Base-by-base conservation (phyloP, 92 coral and sea anemone genomes). In the Umimayanthus chanpuru region DNA sequence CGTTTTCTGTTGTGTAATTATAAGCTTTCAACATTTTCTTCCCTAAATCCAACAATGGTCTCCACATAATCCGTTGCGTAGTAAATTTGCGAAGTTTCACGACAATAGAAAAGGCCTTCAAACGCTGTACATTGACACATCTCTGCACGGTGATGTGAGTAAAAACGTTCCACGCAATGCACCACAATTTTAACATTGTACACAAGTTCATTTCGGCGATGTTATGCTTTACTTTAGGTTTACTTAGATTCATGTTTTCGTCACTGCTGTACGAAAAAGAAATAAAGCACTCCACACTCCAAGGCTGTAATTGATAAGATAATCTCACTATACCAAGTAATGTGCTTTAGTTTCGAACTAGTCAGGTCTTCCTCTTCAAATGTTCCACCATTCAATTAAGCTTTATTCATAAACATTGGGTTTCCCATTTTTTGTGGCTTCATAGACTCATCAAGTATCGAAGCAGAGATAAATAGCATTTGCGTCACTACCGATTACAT, bases 51-150 rank as follows among this genome's bases (percentile, higher is more conserved):
- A 29, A 80, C 71, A 56, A 80, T 41, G 56, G 84, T 28, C 72
- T 56, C 84, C 28, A 28, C 18, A 80, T 80, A 55, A 80, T 80
- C 84, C 84, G 84, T 44, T 78, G 40, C 10, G 36, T 47, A 44
- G 81, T 25, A 47, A 78, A 43, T 56, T 9, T 11, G 82, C 49
- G 44, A 56, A 80, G 71, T 56, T 80, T 16, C 64, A 56, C 25
- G 71, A 16, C 72, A 80, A 55, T 80, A 80, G 84, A 80, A 80
- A 80, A 82, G 61, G 25, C 49, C 77, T 49, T 16, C 41, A 40
- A 72, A 68, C 74, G 16, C 77, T 68, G 78, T 67, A 68, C 50
- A 80, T 16, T 80, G 71, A 83, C 66, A 16, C 30, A 83, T 83
- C 41, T 44, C 6, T 40, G 66, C 77, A 23, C 78, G 40, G 50